These are phyloP conservation scores for Asobara japonica DNA, from an alignment of 1,140 invertebrate species.

Conservation along the genomic window DNA sequence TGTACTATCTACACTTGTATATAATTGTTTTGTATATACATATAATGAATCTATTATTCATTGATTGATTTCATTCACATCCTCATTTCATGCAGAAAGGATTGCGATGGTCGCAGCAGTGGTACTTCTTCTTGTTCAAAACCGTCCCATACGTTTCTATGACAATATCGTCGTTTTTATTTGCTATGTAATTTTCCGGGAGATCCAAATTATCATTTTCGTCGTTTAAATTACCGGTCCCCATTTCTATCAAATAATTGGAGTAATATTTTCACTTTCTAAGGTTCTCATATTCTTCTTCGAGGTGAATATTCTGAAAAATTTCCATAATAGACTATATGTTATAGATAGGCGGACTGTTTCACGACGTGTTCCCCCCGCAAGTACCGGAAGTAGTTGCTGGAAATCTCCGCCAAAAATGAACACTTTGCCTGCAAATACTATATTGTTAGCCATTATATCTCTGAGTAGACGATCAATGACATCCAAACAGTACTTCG, in stretches of 20 bases:
- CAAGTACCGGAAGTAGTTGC: neutral
- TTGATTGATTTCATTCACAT: too few relatives aligned
- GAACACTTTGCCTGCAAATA: neutral
- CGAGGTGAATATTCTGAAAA: constrained; percentile 28
- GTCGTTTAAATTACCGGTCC: constrained; percentile 27
- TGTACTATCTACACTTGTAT: too few relatives aligned
- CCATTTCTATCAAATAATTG: constrained; percentile 30
- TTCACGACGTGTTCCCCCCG: constrained; percentile 36
- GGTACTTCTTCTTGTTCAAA: constrained; percentile 11
- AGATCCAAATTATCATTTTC: constrained; percentile 12
- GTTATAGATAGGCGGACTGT: constrained; percentile 33
- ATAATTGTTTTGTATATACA: too few relatives aligned
- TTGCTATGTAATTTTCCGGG: constrained; percentile 2
- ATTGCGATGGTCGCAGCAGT: constrained; percentile 29
- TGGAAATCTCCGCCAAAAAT: neutral
- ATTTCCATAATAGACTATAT: constrained; percentile 30
- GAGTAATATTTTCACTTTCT: constrained; percentile 20
- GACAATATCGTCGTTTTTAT: neutral
- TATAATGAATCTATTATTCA: too few relatives aligned
- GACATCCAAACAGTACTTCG: neutral
- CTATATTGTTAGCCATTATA: neutral
- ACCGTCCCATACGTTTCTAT: constrained; percentile 14
- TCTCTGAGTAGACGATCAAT: neutral
- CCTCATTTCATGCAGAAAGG: too few relatives aligned
- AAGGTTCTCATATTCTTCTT: constrained; percentile 32